phyloP scores from a whole-genome alignment of 2,888 invertebrate species.

The Charanyca ferruginea region DNA sequence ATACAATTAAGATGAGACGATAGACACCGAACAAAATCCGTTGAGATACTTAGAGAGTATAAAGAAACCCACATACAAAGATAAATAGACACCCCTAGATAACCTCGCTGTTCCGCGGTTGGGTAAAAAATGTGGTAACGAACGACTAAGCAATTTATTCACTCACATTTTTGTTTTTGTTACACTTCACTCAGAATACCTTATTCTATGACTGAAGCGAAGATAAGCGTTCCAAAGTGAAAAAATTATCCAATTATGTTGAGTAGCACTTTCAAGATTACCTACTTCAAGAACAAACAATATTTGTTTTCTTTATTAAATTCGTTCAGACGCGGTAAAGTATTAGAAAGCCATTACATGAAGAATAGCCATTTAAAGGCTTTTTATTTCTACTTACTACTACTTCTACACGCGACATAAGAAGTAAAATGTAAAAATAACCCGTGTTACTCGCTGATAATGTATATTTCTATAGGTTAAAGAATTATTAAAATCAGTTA shows the following conservation, averaged over 20 bases:
- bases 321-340: constrained; percentile 38
- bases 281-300: constrained; percentile 57
- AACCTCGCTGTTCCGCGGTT: too few species aligned
- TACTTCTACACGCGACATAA: too few species aligned
- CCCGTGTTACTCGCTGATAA: too few species aligned
- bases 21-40: too few species aligned
- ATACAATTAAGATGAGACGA: too few species aligned
- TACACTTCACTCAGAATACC: constrained; percentile 31
- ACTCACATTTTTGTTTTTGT: constrained; percentile 17
- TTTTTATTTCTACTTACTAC: constrained; percentile 47
- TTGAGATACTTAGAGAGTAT: too few species aligned
- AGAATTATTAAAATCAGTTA: too few species aligned
- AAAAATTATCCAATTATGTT: constrained; percentile 55
- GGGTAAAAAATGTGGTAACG: constrained; percentile 12
- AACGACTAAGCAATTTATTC: constrained; percentile 30
- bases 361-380: constrained; percentile 28
- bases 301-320: constrained; percentile 59
- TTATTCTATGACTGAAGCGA: constrained; percentile 19
- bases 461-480: too few species aligned
- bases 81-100: too few species aligned
- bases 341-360: constrained; percentile 22
- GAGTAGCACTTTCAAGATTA: constrained; percentile 59
- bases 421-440: too few species aligned
- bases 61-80: too few species aligned
- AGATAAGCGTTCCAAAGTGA: constrained; percentile 50